These are phyloP conservation scores for Drosophila atripex DNA, from an alignment of 2,888 invertebrate species.

Conservation along the genomic window DNA sequence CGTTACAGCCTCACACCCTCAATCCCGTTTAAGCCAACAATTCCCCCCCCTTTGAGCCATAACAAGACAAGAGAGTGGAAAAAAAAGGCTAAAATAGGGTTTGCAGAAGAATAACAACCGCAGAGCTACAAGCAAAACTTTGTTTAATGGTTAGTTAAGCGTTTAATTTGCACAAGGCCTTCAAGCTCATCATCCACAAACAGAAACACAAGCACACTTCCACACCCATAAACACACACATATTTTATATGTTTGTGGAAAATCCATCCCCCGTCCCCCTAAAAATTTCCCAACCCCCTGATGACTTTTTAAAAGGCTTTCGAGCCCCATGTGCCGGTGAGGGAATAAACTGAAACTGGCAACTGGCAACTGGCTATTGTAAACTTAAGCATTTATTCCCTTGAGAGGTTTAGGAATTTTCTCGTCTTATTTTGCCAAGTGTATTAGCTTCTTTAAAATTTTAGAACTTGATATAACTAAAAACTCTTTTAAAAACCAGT, in stretches of 20 bases:
- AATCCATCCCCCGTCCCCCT: slow-evolving; percentile 6
- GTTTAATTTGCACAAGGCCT: slow-evolving; percentile 69
- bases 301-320: slow-evolving; percentile 63
- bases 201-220: slow-evolving; percentile 1
- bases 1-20: slow-evolving; percentile 27
- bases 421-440: neutral
- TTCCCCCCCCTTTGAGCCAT: neutral
- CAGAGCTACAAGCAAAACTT: slow-evolving; percentile 76
- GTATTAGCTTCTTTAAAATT: too few relatives aligned
- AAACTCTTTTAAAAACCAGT: too few relatives aligned
- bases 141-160: slow-evolving; percentile 75
- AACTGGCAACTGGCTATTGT: slow-evolving; percentile 11
- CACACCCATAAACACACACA: neutral
- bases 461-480: too few relatives aligned
- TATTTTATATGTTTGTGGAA: neutral
- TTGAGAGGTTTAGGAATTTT: neutral
- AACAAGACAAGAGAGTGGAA: slow-evolving; percentile 4
- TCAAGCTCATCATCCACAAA: slow-evolving; percentile 30
- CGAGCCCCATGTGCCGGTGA: slow-evolving; percentile 39
- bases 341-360: too few relatives aligned
- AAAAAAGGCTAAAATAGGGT: slow-evolving; percentile 10
- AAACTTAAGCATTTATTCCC: slow-evolving; percentile 9
- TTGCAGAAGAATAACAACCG: slow-evolving; percentile 50
- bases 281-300: slow-evolving; percentile 26
- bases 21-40: slow-evolving; percentile 20